phyloP scores from a whole-genome alignment of 2,797 vertebrate species.

The Margarornis squamiger region DNA sequence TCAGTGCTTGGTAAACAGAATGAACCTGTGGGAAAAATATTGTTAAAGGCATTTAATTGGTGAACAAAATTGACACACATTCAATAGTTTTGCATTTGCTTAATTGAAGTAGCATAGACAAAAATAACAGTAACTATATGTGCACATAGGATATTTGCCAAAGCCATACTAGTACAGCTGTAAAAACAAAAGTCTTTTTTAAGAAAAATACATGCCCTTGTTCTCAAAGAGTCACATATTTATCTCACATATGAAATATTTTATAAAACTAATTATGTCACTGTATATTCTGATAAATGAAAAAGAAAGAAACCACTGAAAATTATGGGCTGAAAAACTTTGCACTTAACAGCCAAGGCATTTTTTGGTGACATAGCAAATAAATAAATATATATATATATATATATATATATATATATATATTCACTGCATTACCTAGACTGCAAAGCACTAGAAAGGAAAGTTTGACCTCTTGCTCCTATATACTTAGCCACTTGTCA shows the following conservation, averaged over 20 bases:
- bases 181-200: not conserved
- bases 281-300: not conserved
- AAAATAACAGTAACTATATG: not conserved
- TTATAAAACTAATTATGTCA: not conserved
- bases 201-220: not conserved
- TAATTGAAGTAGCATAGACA: not conserved
- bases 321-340: not conserved
- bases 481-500: not conserved
- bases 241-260: not conserved
- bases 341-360: not conserved
- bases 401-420: not conserved
- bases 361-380: not conserved
- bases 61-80: not conserved
- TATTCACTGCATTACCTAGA: not conserved
- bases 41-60: slow-evolving; percentile 20
- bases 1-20: slow-evolving; percentile 12
- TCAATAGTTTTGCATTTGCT: slow-evolving; percentile 10
- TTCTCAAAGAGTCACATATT: not conserved
- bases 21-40: not conserved
- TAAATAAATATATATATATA: too few species aligned
- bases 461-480: not conserved
- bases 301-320: not conserved
- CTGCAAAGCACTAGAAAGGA: not conserved
- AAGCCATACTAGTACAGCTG: not conserved
- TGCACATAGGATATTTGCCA: not conserved